Conservation (phyloP, 1,140 invertebrate genomes). For the Nymphalis io region DNA sequence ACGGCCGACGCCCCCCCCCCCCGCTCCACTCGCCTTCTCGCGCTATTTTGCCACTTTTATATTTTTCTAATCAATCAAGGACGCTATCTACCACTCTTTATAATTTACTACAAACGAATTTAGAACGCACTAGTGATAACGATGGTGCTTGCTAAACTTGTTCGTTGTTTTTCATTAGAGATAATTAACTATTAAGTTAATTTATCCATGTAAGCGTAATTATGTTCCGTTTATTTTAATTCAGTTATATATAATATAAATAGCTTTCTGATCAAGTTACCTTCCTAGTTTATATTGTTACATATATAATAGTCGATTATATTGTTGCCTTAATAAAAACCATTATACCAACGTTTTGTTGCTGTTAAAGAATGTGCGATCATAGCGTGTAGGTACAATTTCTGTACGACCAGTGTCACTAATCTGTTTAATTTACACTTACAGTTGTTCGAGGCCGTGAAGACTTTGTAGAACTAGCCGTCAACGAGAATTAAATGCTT, state of each 20-base stretch:
- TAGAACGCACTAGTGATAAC: slow-evolving; percentile 12
- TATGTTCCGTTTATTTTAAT: too few species aligned
- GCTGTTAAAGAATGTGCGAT: not conserved
- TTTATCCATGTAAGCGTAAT: too few species aligned
- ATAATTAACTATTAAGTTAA: not conserved
- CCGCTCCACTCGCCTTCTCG: slow-evolving; percentile 30
- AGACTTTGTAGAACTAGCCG: too few species aligned
- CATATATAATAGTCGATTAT: too few species aligned
- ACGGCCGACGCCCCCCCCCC: slow-evolving; percentile 38
- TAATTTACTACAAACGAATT: slow-evolving; percentile 14
- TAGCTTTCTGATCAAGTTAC: too few species aligned
- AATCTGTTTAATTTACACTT: not conserved
- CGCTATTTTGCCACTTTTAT: slow-evolving; percentile 33
- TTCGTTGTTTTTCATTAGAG: not conserved
- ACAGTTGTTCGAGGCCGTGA: not conserved
- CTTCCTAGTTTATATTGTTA: too few species aligned
- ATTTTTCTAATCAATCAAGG: slow-evolving; percentile 21
- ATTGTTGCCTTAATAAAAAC: too few species aligned
- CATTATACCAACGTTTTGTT: not conserved
- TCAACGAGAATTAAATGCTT: too few species aligned
- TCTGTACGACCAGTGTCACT: not conserved
- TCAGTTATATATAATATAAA: too few species aligned
- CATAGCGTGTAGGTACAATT: not conserved
- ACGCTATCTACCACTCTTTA: slow-evolving; percentile 8
- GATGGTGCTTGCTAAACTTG: not conserved